Conservation (phyloP, 2,113 vertebrate species). For the Leiothrix lutea region DNA sequence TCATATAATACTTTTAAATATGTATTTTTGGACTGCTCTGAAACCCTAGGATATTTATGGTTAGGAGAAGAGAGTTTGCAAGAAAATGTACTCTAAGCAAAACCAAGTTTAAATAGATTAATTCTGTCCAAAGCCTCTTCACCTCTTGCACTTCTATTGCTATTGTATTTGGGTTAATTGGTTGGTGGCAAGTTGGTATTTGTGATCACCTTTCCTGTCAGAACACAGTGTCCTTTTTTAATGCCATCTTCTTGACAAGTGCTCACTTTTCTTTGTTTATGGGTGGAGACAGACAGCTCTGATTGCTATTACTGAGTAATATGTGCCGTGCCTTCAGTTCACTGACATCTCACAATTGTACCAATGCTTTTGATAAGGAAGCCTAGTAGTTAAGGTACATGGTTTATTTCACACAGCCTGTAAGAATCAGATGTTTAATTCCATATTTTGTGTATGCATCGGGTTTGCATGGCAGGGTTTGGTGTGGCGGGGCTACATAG, state of each 20-base stretch:
- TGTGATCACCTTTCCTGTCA: slow-evolving; percentile 18
- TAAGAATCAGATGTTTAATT: neutral
- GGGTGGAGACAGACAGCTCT: neutral
- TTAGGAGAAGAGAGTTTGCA: neutral
- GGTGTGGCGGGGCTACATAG: neutral
- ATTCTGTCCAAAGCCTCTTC: neutral
- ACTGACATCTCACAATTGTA: neutral
- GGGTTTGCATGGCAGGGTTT: neutral
- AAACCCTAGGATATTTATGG: neutral
- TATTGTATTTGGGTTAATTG: neutral
- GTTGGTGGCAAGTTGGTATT: neutral
- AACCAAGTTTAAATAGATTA: neutral
- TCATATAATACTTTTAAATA: neutral
- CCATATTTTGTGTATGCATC: neutral
- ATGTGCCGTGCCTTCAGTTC: neutral
- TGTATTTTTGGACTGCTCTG: neutral
- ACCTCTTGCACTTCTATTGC: neutral
- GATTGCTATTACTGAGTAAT: neutral
- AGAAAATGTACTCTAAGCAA: neutral
- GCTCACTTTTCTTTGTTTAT: neutral
- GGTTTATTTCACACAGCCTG: neutral
- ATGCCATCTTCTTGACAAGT: neutral
- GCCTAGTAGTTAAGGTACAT: neutral
- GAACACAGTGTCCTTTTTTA: neutral
- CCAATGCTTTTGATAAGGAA: neutral